Conservation (phyloP, 1,140 invertebrate genomes). For the Hirudo medicinalis region DNA sequence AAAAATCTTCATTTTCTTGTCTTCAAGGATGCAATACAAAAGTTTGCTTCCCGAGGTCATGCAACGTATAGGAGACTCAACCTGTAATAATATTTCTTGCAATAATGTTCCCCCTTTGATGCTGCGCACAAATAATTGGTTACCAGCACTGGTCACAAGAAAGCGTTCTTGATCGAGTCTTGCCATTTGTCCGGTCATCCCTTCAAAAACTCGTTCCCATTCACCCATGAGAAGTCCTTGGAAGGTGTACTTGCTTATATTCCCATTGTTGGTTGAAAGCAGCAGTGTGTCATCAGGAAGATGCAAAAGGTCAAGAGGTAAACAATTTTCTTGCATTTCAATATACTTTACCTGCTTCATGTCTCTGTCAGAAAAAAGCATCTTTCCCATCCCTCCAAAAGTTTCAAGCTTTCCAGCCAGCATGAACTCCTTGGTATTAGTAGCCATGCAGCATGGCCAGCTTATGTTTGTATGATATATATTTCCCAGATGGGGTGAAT, state of each 20-base stretch:
- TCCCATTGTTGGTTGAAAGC: not conserved
- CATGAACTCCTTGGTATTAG: not conserved
- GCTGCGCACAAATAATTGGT: not conserved
- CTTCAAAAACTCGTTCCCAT: not conserved
- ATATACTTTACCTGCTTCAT: not conserved
- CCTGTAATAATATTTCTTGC: not conserved
- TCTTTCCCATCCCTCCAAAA: slow-evolving; percentile 3
- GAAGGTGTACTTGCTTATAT: not conserved
- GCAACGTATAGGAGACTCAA: not conserved
- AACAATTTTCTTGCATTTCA: not conserved
- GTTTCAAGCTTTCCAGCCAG: not conserved
- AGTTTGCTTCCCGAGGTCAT: not conserved
- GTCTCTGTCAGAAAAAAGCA: slow-evolving; percentile 1
- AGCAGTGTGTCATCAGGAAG: not conserved
- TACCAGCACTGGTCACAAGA: not conserved
- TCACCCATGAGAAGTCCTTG: not conserved
- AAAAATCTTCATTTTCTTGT: not conserved
- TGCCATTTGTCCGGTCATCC: not conserved
- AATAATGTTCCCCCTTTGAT: not conserved
- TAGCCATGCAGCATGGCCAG: slow-evolving; percentile 4
- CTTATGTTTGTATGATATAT: not conserved
- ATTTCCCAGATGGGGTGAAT: not conserved
- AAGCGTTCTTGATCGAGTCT: not conserved
- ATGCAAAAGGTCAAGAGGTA: not conserved
- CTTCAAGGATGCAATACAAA: not conserved